Evolutionary conservation across 2,797 vertebrate genomes (phyloP), one percentile per base, ranked within the genome.

Genomic region (Myotis myotis): DNA sequence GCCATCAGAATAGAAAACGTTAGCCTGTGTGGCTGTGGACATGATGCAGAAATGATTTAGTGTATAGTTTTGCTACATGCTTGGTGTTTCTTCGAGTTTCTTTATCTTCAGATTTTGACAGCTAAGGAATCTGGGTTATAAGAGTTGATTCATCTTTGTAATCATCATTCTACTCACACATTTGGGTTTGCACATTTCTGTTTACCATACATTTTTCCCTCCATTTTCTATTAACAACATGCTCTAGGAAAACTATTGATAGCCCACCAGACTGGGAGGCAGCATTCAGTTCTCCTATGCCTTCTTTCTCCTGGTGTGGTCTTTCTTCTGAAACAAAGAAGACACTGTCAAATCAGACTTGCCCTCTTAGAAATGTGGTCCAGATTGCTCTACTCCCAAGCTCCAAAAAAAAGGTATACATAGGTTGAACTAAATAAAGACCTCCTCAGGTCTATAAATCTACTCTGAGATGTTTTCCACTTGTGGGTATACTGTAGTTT

Each of bases 1-100:
- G 97, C 98, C 98, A 98, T 98, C 97, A 98, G 98, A 81, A 98
- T 98, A 98, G 98, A 98, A 96, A 94, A 98, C 81, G 81, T 96
- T 98, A 97, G 98, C 97, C 93, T 97, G 96, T 97, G 98, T 98
- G 97, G 83, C 96, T 98, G 90, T 79, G 98, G 97, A 97, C 83
- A 92, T 97, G 93, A 95, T 96, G 97, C 96, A 98, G 97, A 98
- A 96, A 97, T 87, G 95, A 97, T 95, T 96, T 98, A 98, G 98
- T 91, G 49, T 96, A 89, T 96, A 96, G 97, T 95, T 96, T 96
- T 36, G 95, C 97, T 97, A 96, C 95, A 93, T 90, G 93, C 75
- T 97, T 97, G 94, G 89, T 66, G 97, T 98, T 95, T 90, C 81
- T 95, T 96, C 96, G 98, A 97, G 92, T 97, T 98, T 98, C 94